phyloP scores from a whole-genome alignment of 2,113 vertebrate species.

The Mesembrinibis cayennensis region DNA sequence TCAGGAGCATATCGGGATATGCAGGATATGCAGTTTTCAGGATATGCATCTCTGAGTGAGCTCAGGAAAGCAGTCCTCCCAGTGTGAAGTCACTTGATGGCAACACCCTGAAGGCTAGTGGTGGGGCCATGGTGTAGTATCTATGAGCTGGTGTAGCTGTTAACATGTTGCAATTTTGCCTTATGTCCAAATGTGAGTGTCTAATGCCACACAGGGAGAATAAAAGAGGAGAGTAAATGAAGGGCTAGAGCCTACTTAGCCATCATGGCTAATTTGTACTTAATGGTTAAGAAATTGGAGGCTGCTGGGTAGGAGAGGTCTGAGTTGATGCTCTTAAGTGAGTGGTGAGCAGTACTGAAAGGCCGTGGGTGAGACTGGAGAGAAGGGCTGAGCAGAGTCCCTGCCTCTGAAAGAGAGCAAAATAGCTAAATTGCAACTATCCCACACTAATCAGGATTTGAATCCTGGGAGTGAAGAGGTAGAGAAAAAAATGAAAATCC shows the following conservation, averaged over 20 bases:
- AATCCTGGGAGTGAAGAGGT: neutral
- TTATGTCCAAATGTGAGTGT: neutral
- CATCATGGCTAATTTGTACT: neutral
- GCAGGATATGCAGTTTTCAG: neutral
- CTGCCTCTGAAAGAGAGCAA: neutral
- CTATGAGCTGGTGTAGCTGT: neutral
- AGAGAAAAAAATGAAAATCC: neutral
- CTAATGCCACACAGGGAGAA: neutral
- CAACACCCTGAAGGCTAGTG: neutral
- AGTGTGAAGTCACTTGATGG: neutral
- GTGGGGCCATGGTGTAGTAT: rapidly evolving
- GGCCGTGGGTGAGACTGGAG: neutral
- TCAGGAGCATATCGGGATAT: neutral
- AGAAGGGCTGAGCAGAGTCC: neutral
- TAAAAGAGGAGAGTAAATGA: neutral
- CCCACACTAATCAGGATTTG: too few species aligned
- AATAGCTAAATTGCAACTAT: neutral
- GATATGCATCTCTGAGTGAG: neutral
- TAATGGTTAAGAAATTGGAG: neutral
- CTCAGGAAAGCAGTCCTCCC: neutral
- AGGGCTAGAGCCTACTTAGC: neutral
- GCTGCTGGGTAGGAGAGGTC: neutral
- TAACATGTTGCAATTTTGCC: rapidly evolving
- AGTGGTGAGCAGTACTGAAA: neutral
- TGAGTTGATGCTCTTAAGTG: neutral